Evolutionary conservation across 2,797 vertebrate genomes (phyloP).

Genomic region (Microchirus variegatus): DNA sequence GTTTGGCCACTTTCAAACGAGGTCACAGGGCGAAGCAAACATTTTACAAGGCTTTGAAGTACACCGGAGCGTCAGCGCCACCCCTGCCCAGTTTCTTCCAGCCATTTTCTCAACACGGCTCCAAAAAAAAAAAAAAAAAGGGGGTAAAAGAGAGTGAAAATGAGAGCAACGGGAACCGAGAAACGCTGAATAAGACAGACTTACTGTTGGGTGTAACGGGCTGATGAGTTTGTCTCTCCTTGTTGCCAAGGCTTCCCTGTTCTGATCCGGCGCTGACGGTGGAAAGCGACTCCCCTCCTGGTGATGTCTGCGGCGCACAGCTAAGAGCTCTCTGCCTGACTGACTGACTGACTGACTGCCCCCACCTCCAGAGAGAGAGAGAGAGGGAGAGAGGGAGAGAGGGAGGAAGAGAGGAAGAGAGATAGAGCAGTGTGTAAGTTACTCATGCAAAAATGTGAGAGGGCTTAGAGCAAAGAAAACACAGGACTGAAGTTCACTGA

Average conservation of each 20-base stretch:
- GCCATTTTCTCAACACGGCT: slow-evolving; percentile 72
- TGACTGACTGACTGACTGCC: slow-evolving; percentile 76
- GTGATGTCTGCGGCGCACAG: slow-evolving; percentile 91
- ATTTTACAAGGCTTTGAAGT: slow-evolving; percentile 70
- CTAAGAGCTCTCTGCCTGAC: slow-evolving; percentile 80
- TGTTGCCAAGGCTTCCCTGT: slow-evolving; percentile 81
- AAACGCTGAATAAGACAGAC: slow-evolving; percentile 82
- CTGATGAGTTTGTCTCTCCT: slow-evolving; percentile 83
- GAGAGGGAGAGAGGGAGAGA: slow-evolving; percentile 18
- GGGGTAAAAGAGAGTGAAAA: slow-evolving; percentile 45
- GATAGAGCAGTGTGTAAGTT: slow-evolving; percentile 89
- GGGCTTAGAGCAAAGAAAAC: slow-evolving; percentile 69
- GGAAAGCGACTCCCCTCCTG: slow-evolving; percentile 90
- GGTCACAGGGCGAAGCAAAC: slow-evolving; percentile 70
- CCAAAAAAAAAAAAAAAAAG: slow-evolving; percentile 4
- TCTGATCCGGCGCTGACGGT: slow-evolving; percentile 88
- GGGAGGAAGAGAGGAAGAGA: slow-evolving; percentile 16
- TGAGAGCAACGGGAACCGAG: slow-evolving; percentile 40
- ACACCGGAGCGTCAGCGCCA: slow-evolving; percentile 70
- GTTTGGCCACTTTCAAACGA: slow-evolving; percentile 46
- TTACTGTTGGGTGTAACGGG: slow-evolving; percentile 91
- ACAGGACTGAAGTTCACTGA: slow-evolving; percentile 64
- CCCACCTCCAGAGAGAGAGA: slow-evolving; percentile 64
- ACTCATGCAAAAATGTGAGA: slow-evolving; percentile 81
- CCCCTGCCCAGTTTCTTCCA: slow-evolving; percentile 70